phyloP scores from a whole-genome alignment of 2,797 vertebrate genomes.

The Typhlichthys eigenmanni region DNA sequence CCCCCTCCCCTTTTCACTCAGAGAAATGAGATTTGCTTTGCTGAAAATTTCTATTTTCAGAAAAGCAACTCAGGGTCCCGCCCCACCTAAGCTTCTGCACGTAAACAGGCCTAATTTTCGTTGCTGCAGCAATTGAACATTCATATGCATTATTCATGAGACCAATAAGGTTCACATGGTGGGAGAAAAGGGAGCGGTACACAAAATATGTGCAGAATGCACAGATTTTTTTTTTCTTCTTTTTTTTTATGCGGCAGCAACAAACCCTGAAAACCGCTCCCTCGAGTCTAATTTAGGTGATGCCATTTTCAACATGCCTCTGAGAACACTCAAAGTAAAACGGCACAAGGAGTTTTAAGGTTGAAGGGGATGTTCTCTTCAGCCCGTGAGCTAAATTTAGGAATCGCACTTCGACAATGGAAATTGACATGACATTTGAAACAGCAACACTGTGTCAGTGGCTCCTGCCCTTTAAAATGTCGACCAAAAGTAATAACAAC shows the following conservation, averaged over 20 bases:
- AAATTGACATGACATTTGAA: slow-evolving; percentile 30
- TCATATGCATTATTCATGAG: slow-evolving; percentile 80
- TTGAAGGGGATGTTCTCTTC: slow-evolving; percentile 36
- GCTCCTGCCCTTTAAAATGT: slow-evolving; percentile 24
- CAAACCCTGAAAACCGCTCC: slow-evolving; percentile 67
- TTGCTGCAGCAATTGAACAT: slow-evolving; percentile 74
- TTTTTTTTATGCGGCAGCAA: slow-evolving; percentile 68
- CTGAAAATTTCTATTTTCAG: slow-evolving; percentile 77
- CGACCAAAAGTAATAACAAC: too few species aligned
- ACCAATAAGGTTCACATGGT: slow-evolving; percentile 78
- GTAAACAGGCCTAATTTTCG: slow-evolving; percentile 77
- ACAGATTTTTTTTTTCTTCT: slow-evolving; percentile 70
- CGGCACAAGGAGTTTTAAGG: slow-evolving; percentile 43
- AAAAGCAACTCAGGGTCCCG: slow-evolving; percentile 67
- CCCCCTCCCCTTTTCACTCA: slow-evolving; percentile 77
- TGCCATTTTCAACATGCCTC: slow-evolving; percentile 70
- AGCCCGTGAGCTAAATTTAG: slow-evolving; percentile 35
- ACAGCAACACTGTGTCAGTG: slow-evolving; percentile 17
- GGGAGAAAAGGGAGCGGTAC: slow-evolving; percentile 61
- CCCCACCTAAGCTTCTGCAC: slow-evolving; percentile 68
- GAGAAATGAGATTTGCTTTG: slow-evolving; percentile 76
- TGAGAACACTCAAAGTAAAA: slow-evolving; percentile 50
- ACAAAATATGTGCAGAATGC: slow-evolving; percentile 73
- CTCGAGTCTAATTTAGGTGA: slow-evolving; percentile 71
- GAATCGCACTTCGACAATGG: slow-evolving; percentile 26